Evolutionary conservation across 2,797 vertebrate genomes (phyloP).

Genomic region (Eremophila alpestris): DNA sequence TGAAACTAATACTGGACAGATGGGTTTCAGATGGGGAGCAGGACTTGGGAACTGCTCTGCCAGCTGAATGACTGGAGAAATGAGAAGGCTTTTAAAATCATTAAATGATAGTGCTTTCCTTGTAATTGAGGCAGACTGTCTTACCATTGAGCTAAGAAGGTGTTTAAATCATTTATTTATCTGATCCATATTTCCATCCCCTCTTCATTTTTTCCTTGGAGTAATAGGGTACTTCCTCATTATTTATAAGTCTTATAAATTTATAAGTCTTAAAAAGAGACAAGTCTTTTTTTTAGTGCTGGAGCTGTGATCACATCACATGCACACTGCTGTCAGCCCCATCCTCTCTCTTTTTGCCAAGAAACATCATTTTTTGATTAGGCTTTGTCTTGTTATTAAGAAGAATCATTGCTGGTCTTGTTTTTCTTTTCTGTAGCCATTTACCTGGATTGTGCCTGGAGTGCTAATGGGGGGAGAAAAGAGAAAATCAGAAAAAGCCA

Average conservation of each 20-base stretch:
- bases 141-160: background rate
- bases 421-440: constrained; percentile 68
- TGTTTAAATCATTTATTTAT: background rate
- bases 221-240: background rate
- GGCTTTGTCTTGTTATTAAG: background rate
- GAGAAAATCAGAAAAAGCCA: constrained; percentile 95
- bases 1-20: constrained; percentile 31
- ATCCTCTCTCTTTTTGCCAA: background rate
- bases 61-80: constrained; percentile 27
- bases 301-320: background rate
- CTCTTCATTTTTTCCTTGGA: background rate
- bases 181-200: background rate
- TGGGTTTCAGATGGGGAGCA: constrained; percentile 33
- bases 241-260: background rate
- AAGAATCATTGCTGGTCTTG: background rate
- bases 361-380: background rate
- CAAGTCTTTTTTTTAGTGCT: background rate
- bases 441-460: constrained; percentile 89
- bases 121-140: background rate
- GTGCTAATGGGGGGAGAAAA: constrained; percentile 98
- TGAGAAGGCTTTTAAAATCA: constrained; percentile 40
- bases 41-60: constrained; percentile 15
- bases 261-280: background rate
- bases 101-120: background rate
- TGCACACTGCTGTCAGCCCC: background rate